Conservation (phyloP, 2,113 vertebrate species). For the Phalacrocorax brasilianus region DNA sequence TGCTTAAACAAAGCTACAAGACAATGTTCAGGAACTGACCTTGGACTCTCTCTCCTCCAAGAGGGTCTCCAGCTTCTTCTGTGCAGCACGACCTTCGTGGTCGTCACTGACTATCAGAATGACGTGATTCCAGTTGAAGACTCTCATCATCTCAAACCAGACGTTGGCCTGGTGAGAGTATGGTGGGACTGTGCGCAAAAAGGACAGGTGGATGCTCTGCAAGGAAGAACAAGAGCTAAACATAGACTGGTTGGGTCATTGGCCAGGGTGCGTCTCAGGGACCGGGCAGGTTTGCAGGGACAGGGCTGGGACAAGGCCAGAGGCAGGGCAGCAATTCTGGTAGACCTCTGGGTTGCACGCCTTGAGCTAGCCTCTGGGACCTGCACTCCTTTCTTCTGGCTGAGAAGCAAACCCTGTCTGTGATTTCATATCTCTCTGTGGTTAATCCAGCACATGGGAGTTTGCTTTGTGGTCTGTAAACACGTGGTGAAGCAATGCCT, state of each 20-base stretch:
- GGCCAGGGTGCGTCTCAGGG: background rate
- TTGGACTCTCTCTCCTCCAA: slow-evolving; percentile 97
- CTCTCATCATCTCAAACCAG: slow-evolving; percentile 99
- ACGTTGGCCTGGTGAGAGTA: slow-evolving; percentile 98
- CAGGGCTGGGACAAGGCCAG: background rate
- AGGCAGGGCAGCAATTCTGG: background rate
- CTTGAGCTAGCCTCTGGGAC: background rate
- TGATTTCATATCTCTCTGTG: background rate
- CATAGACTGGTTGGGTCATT: background rate
- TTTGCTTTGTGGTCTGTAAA: background rate
- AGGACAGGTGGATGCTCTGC: slow-evolving; percentile 98
- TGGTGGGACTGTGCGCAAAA: slow-evolving; percentile 93
- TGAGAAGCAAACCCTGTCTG: background rate
- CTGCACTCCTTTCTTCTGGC: background rate
- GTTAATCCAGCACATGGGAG: background rate
- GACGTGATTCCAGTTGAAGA: slow-evolving; percentile 98
- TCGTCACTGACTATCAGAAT: slow-evolving; percentile 97
- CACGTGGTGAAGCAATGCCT: background rate
- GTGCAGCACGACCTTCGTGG: slow-evolving; percentile 95
- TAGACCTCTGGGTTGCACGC: background rate
- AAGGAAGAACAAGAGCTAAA: slow-evolving; percentile 27
- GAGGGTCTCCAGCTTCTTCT: slow-evolving; percentile 97
- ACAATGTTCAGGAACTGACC: slow-evolving; percentile 81
- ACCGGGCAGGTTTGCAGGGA: background rate
- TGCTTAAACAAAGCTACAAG: slow-evolving; percentile 64